Conservation (phyloP, 1,140 invertebrate species). For the Anastatus disparis region DNA sequence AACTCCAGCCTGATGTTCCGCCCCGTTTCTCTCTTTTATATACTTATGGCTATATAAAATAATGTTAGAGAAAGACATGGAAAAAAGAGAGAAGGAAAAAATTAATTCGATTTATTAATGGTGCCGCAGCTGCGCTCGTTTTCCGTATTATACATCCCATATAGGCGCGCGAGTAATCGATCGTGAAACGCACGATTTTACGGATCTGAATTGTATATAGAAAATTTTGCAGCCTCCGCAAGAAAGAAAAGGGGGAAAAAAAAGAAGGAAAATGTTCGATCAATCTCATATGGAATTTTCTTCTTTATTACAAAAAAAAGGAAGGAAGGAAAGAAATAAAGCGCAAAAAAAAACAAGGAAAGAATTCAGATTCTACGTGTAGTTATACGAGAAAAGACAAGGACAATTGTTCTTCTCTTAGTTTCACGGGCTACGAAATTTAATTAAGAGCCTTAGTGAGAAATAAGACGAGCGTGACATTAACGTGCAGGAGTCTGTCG, state of each 20-base stretch:
- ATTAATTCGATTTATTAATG: slow-evolving; percentile 19
- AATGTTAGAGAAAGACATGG: too few relatives aligned
- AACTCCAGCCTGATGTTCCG: neutral
- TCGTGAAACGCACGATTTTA: slow-evolving; percentile 21
- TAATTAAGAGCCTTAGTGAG: slow-evolving; percentile 13
- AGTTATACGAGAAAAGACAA: too few relatives aligned
- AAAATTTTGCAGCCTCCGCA: too few relatives aligned
- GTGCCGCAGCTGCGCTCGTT: neutral
- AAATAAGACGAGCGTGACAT: neutral
- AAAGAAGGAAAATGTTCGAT: neutral
- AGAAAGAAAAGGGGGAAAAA: too few relatives aligned
- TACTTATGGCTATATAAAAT: too few relatives aligned
- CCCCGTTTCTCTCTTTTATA: neutral
- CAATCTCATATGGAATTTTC: neutral
- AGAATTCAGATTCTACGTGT: too few relatives aligned
- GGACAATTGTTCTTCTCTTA: too few relatives aligned
- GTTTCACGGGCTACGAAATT: too few relatives aligned
- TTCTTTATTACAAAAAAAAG: neutral
- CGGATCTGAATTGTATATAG: neutral
- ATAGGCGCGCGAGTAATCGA: neutral
- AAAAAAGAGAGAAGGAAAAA: neutral
- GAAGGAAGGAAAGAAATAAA: neutral
- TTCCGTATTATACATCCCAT: too few relatives aligned
- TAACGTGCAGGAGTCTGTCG: neutral
- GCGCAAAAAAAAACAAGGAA: too few relatives aligned